Evolutionary conservation across 2,888 invertebrate species (phyloP), one percentile per base, ranked within the genome.

Genomic region (Oscheius sp.): DNA sequence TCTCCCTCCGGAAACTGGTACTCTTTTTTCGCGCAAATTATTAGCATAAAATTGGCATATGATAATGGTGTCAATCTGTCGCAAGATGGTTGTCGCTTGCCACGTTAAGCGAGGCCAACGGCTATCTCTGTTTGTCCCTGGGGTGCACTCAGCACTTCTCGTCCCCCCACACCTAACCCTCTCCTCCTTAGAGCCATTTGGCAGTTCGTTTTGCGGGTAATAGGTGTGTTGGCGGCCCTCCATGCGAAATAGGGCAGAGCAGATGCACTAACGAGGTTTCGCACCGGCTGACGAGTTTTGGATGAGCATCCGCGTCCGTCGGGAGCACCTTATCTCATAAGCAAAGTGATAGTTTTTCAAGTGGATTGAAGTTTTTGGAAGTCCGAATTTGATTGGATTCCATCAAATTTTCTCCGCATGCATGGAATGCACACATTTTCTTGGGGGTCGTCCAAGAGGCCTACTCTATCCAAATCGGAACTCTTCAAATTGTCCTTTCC

Each of bases 241-340:
- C 61, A 61, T 45, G 61, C 66, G 52, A 66, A 66, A 66, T 66
- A 66, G 66, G 66, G 66, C 52, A 49, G 66, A 64, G 64, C 49
- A 66, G 66, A 66, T 66, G 66, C 66, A 66, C 66, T 66, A 66
- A 66, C 66, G 66, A 66, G 66, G 66, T 66, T 66, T 66, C 66
- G 66, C 66, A 66, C 66, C 66, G 66, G 66, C 66, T 66, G 66
- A 66, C 66, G 66, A 66, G 66, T 66, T 66, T 66, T 52, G 66
- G 66, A 49, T 49, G 66, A 52, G 52, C 49, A 49, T 27, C 35
- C 7, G 45, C 49, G 66, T 52, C 66, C 66, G 66, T 46, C 46
- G 64, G 66, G 66, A 66, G 66, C 66, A 66, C 66, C 66, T 66
- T 66, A 25, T 27, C 66, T 66, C 66, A 66, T 66, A 66, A 66